phyloP scores from a whole-genome alignment of 2,888 invertebrate species.

The Aromia moschata region DNA sequence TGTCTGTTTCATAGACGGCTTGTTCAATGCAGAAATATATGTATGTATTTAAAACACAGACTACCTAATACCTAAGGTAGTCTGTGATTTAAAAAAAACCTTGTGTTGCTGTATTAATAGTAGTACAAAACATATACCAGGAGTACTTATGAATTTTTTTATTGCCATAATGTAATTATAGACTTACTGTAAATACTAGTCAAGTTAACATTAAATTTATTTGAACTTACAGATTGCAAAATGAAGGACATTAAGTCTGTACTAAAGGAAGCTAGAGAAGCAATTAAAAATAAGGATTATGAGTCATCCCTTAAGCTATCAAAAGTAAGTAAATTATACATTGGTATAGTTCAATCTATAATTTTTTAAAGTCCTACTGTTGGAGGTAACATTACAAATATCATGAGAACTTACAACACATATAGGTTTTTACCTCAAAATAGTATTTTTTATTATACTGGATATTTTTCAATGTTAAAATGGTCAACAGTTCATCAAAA shows the following conservation, averaged over 20 bases:
- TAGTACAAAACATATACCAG: no score
- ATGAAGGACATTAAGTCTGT: constrained; percentile 73
- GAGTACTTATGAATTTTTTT: no score
- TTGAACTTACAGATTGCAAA: background rate
- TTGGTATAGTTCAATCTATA: no score
- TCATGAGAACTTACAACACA: background rate
- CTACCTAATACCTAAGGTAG: no score
- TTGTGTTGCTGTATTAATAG: no score
- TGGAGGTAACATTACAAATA: background rate
- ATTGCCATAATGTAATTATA: no score
- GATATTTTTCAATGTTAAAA: constrained; percentile 1
- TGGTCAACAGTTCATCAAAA: constrained; percentile 1
- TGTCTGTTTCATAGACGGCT: no score
- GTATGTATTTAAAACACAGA: no score
- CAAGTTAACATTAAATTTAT: no score
- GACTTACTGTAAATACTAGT: no score
- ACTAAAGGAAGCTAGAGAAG: constrained; percentile 83
- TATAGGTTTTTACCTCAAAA: constrained; percentile 4
- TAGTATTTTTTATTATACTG: background rate
- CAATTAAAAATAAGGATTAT: constrained; percentile 81
- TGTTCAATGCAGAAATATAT: no score
- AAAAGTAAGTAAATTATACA: constrained; percentile 67
- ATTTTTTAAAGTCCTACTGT: constrained; percentile 8
- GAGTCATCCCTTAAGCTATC: constrained; percentile 79
- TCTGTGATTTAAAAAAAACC: no score